These are phyloP conservation scores for Malachius bipustulatus DNA, from an alignment of 2,888 invertebrate species.

Conservation along the genomic window DNA sequence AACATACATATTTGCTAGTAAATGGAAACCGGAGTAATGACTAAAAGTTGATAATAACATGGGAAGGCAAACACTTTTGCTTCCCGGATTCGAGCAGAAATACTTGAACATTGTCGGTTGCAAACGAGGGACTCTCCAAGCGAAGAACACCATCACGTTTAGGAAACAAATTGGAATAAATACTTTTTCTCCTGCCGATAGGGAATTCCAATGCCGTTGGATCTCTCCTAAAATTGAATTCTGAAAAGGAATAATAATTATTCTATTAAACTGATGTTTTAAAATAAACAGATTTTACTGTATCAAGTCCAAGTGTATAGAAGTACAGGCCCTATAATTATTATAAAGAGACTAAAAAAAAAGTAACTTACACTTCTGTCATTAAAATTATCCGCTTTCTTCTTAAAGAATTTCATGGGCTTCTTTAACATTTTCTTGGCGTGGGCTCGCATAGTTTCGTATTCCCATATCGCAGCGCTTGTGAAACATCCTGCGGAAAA, in stretches of 20 bases:
- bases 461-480: slow-evolving; percentile 77
- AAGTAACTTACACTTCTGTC: slow-evolving; percentile 21
- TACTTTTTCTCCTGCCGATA: slow-evolving; percentile 62
- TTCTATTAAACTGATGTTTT: too few species aligned
- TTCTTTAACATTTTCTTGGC: slow-evolving; percentile 42
- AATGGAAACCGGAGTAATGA: slow-evolving; percentile 76
- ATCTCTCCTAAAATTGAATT: slow-evolving; percentile 31
- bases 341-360: too few species aligned
- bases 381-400: slow-evolving; percentile 19
- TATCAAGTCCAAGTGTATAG: too few species aligned
- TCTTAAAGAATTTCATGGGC: slow-evolving; percentile 43
- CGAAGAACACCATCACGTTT: slow-evolving; percentile 67
- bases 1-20: slow-evolving; percentile 93
- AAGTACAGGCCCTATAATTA: too few species aligned
- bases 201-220: slow-evolving; percentile 57
- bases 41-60: slow-evolving; percentile 94
- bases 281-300: too few species aligned
- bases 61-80: slow-evolving; percentile 66
- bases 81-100: slow-evolving; percentile 73
- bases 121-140: slow-evolving; percentile 67
- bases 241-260: slow-evolving; percentile 22
- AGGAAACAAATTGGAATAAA: slow-evolving; percentile 68
- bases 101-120: slow-evolving; percentile 68
- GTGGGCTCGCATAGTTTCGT: slow-evolving; percentile 56
- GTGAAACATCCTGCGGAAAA: slow-evolving; percentile 50